Conservation (phyloP, 2,113 vertebrate genomes). For the Pseudonaja textilis region DNA sequence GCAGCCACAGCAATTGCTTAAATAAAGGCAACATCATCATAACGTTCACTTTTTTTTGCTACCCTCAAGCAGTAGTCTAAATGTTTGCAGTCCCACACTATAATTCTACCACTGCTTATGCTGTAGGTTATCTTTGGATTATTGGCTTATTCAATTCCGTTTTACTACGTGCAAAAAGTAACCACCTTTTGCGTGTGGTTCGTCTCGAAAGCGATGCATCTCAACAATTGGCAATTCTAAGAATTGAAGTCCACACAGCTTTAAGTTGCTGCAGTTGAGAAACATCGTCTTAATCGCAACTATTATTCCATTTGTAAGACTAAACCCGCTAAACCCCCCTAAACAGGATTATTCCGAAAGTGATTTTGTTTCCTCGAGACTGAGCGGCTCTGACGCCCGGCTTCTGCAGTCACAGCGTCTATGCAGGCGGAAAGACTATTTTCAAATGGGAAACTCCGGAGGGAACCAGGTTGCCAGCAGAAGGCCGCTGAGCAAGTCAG, state of each 20-base stretch:
- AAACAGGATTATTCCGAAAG: not conserved
- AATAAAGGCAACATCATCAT: not conserved
- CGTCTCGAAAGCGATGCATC: not conserved
- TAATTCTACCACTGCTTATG: not conserved
- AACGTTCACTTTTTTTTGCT: not conserved
- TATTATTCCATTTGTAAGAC: not conserved
- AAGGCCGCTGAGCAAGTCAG: not conserved
- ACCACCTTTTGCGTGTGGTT: not conserved
- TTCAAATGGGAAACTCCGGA: not conserved
- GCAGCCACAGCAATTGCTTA: not conserved
- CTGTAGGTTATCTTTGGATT: not conserved
- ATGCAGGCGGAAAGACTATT: not conserved
- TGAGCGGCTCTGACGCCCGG: not conserved
- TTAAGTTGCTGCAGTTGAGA: not conserved
- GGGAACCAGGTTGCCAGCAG: not conserved
- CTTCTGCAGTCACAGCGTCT: not conserved
- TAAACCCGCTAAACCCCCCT: too few relatives aligned
- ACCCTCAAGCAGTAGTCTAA: too few relatives aligned
- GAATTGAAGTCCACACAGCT: not conserved
- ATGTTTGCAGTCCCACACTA: not conserved
- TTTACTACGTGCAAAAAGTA: not conserved
- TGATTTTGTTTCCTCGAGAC: too few relatives aligned
- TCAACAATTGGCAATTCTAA: not conserved
- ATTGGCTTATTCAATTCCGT: not conserved
- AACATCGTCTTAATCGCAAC: not conserved